Base-by-base conservation (phyloP, 2,888 invertebrate species). In the Lithosia quadra region DNA sequence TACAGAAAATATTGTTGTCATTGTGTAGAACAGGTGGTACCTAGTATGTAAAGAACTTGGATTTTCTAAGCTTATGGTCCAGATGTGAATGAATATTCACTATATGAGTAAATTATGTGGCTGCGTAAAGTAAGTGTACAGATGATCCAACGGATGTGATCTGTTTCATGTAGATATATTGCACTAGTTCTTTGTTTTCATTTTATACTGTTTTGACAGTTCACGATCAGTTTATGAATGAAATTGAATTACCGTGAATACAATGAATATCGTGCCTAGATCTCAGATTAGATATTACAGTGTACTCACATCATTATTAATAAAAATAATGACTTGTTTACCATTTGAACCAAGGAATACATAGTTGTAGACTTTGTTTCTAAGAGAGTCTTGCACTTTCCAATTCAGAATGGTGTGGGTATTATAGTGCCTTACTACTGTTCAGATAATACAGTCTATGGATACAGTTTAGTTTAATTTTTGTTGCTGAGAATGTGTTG, bases 171-270 rank as follows among this genome's bases (percentile, higher is more conserved):
- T 75, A 70, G 74, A 71, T 70, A 72, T 68, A 70, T 66, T 66
- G 66, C 65, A 80, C 57, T 77, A 78, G 73, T 80, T 88, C 91
- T 92, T 93, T 93, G 93, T 93, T 94, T 91, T 91, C 88, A 83
- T 90, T 82, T 74, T 83, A 79, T 76, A 71, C 83, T 88, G 88
- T 87, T 92, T 93, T 94, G 94, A 94, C 94, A 94, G 91, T 85
- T 92, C 90, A 83, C 84, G 82, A 84, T 86, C 83, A 87, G 84
- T 93, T 94, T 93, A 94, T 94, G 94, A 94, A 94, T 94, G 94
- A 93, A 92, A 91, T 89, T 88, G 75, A 90, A 90, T 88, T 84
- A 87, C 84, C 86, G 85, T 87, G 87, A 88, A 88, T 88, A 88
- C 92, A 93, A 92, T 91, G 91, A 92, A 90, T 88, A 86, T 87